phyloP scores from a whole-genome alignment of 2,888 invertebrate species.

The Campoletis raptor region DNA sequence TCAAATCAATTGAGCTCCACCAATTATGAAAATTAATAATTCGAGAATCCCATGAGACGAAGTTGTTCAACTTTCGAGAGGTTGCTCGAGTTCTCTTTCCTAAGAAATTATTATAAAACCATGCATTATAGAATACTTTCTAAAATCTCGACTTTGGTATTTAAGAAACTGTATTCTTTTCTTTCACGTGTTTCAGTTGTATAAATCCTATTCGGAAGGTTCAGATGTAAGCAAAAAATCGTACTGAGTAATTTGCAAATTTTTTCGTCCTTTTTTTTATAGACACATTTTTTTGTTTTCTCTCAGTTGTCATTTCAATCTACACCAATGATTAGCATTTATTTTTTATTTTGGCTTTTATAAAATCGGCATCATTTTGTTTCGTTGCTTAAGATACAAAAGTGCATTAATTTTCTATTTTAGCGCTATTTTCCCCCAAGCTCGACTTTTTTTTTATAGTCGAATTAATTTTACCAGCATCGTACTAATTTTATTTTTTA shows the following conservation, averaged over 20 bases:
- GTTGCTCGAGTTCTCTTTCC: too few species aligned
- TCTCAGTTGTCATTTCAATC: conserved; percentile 9
- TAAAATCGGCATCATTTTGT: background rate
- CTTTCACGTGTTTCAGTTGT: conserved; percentile 82
- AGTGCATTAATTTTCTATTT: conserved; percentile 35
- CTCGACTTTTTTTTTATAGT: conserved; percentile 36
- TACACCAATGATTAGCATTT: conserved; percentile 37
- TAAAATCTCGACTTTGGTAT: conserved; percentile 38
- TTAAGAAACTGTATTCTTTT: conserved; percentile 74
- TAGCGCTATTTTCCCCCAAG: background rate
- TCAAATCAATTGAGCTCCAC: too few species aligned
- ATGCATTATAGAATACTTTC: conserved; percentile 12
- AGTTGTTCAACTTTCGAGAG: too few species aligned
- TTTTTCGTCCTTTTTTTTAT: conserved; percentile 41
- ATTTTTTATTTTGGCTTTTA: conserved; percentile 21
- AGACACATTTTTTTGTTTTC: conserved; percentile 13
- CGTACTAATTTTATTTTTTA: conserved; percentile 23
- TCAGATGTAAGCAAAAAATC: conserved; percentile 84
- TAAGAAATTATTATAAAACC: background rate
- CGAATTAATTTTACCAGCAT: conserved; percentile 18
- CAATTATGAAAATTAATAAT: too few species aligned
- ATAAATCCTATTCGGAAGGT: conserved; percentile 84
- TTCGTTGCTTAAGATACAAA: background rate
- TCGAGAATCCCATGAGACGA: too few species aligned
- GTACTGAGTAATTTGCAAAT: conserved; percentile 57